Conservation (phyloP, 2,113 vertebrate genomes). For the Chamaetylas fuelleborni region DNA sequence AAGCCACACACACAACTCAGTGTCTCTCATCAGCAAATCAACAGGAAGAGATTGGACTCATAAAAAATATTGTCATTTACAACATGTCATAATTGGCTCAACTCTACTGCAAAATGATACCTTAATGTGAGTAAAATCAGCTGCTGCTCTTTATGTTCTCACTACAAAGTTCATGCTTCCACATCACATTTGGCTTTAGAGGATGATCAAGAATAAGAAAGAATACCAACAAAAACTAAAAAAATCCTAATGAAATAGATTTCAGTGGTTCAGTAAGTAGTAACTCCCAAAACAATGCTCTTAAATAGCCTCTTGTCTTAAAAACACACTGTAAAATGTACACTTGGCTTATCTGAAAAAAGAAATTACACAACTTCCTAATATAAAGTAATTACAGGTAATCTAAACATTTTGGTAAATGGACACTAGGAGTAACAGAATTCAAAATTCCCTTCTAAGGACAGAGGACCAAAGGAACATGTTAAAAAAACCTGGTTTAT, state of each 20-base stretch:
- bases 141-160: background rate
- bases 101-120: background rate
- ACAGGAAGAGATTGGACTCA: background rate
- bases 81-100: background rate
- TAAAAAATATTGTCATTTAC: background rate
- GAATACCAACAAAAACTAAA: background rate
- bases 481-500: background rate
- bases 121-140: background rate
- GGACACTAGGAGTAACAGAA: background rate
- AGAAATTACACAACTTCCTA: background rate
- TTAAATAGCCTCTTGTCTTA: background rate
- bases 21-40: background rate
- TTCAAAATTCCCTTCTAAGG: background rate
- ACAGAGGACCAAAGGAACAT: background rate
- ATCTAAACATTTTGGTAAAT: background rate
- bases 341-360: background rate
- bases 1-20: accelerated
- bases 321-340: background rate
- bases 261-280: background rate
- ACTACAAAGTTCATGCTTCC: background rate
- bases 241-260: background rate
- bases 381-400: background rate
- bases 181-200: background rate
- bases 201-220: background rate
- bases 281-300: background rate